Conservation (phyloP, 2,113 vertebrate species). For the Apeltes quadracus region DNA sequence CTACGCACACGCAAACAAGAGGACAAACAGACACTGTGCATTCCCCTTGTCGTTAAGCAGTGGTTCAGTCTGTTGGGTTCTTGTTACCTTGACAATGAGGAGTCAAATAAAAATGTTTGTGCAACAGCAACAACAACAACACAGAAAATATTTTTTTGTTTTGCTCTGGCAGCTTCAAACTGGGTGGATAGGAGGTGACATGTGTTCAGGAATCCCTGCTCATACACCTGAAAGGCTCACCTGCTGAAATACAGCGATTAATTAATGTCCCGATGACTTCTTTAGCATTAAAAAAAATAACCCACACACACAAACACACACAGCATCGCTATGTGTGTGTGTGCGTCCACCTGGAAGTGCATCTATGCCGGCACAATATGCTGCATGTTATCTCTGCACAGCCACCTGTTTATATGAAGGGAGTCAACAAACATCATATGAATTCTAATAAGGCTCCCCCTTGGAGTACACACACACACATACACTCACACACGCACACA, state of each 20-base stretch:
- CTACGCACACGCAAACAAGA: neutral
- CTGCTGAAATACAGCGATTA: conserved; percentile 72
- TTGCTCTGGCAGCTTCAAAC: conserved; percentile 41
- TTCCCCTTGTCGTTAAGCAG: conserved; percentile 19
- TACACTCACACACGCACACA: conserved; percentile 35
- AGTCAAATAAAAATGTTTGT: conserved; percentile 35
- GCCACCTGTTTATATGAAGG: conserved; percentile 78
- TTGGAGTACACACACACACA: conserved; percentile 48
- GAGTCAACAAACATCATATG: conserved; percentile 75
- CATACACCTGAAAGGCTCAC: conserved; percentile 39
- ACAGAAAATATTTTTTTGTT: conserved; percentile 52
- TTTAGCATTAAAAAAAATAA: conserved; percentile 46
- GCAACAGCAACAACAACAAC: conserved; percentile 32
- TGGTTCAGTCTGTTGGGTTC: conserved; percentile 27
- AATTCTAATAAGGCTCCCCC: conserved; percentile 76
- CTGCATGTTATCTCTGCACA: conserved; percentile 74
- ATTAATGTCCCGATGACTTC: conserved; percentile 67
- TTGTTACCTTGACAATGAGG: conserved; percentile 53
- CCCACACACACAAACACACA: neutral
- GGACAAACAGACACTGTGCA: neutral
- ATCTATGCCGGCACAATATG: conserved; percentile 55
- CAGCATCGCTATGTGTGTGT: conserved; percentile 1
- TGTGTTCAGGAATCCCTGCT: conserved; percentile 65
- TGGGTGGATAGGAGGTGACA: conserved; percentile 46
- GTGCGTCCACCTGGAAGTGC: conserved; percentile 1